Evolutionary conservation across 2,888 invertebrate species (phyloP).

Genomic region (Pherbina coryleti): DNA sequence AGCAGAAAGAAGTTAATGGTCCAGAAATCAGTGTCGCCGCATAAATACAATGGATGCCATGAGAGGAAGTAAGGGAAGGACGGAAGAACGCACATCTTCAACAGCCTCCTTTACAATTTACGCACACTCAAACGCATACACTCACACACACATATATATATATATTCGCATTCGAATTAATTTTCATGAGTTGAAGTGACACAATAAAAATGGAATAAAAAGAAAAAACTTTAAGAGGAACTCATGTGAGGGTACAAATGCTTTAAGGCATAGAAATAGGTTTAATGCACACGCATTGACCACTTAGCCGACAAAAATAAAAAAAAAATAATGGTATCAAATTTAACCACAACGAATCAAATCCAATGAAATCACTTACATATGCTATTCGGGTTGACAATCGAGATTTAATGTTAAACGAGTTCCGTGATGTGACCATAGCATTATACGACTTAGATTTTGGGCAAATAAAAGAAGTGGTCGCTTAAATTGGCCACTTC

Average conservation of each 20-base stretch:
- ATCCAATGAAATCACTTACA: slow-evolving; percentile 31
- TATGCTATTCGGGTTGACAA: background rate
- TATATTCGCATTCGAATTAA: background rate
- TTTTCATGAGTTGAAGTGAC: background rate
- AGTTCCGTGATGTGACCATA: background rate
- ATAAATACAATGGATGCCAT: slow-evolving; percentile 4
- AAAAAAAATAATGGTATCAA: slow-evolving; percentile 26
- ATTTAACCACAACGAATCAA: slow-evolving; percentile 45
- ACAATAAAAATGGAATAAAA: background rate
- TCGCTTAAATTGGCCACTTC: background rate
- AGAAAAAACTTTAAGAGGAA: background rate
- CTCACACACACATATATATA: too few relatives aligned
- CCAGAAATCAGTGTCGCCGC: slow-evolving; percentile 43
- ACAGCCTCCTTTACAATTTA: background rate
- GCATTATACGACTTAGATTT: background rate
- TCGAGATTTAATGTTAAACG: background rate
- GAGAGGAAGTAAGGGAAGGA: background rate
- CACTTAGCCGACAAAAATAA: background rate
- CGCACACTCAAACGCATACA: background rate
- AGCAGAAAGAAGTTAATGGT: slow-evolving; percentile 44
- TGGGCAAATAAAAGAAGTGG: background rate
- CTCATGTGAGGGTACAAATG: background rate
- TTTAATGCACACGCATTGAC: background rate
- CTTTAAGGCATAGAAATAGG: background rate
- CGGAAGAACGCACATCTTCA: background rate